Percentiles rank a stretch among this genome's conserved stretches.
These are phyloP conservation scores for Leptodactylus fallax DNA, from an alignment of 2,797 vertebrate genomes.

Conservation along the genomic window DNA sequence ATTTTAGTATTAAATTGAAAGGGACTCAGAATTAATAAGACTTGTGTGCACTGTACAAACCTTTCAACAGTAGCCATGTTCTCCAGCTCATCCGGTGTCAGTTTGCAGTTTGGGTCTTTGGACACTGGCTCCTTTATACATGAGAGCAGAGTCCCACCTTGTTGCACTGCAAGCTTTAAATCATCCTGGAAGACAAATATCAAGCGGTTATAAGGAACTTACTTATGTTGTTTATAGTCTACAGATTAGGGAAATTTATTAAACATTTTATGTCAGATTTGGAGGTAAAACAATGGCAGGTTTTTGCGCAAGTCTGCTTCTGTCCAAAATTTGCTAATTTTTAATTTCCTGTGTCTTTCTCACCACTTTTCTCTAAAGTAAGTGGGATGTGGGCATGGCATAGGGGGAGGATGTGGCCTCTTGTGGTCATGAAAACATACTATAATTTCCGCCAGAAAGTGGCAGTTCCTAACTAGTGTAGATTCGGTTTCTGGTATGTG, in stretches of 20 bases:
- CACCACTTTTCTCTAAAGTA: no score
- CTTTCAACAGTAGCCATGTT: constrained; percentile 91
- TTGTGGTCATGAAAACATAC: no score
- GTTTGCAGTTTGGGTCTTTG: constrained; percentile 79
- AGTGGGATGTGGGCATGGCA: no score
- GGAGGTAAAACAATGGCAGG: no score
- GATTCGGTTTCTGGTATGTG: no score
- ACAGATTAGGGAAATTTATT: background rate
- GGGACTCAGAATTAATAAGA: background rate
- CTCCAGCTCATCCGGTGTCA: constrained; percentile 87
- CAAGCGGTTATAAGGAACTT: constrained; percentile 15
- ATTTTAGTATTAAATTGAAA: constrained; percentile 23
- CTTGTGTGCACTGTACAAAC: constrained; percentile 71
- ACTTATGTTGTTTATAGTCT: background rate
- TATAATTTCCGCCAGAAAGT: no score
- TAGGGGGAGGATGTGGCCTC: no score
- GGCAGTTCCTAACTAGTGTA: no score
- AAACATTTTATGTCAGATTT: no score
- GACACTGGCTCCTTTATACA: constrained; percentile 88
- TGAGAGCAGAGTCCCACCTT: constrained; percentile 86
- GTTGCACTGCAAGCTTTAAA: constrained; percentile 86
- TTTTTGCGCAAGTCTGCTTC: no score
- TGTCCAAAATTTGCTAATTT: no score
- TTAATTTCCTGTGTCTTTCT: no score
- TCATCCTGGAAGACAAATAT: constrained; percentile 80